These are phyloP conservation scores for Otis tarda DNA, from an alignment of 2,113 vertebrate genomes.

Conservation along the genomic window DNA sequence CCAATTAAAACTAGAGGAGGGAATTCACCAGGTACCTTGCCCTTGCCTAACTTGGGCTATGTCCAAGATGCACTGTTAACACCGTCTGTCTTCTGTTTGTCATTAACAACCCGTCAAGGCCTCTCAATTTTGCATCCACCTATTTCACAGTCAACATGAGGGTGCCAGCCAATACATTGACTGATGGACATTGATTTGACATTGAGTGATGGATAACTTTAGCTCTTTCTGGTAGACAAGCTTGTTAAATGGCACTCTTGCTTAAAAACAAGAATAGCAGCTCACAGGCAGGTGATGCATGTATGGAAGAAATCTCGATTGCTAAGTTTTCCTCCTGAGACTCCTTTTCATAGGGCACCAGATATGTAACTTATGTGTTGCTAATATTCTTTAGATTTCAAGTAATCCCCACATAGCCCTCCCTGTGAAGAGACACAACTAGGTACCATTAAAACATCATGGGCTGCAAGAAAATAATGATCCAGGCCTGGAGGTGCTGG, in stretches of 20 bases:
- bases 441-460: not conserved
- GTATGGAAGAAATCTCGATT: not conserved
- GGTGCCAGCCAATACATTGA: not conserved
- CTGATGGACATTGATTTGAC: not conserved
- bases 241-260: not conserved
- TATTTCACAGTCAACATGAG: not conserved
- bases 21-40: not conserved
- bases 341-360: not conserved
- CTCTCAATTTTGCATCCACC: not conserved
- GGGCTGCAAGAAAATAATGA: not conserved
- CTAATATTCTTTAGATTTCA: not conserved
- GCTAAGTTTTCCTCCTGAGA: not conserved
- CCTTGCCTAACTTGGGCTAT: not conserved
- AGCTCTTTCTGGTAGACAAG: not conserved
- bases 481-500: not conserved
- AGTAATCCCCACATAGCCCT: not conserved
- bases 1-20: not conserved
- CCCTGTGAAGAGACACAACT: not conserved
- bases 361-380: not conserved
- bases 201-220: not conserved
- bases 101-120: not conserved
- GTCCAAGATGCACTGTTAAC: not conserved
- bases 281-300: not conserved
- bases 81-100: not conserved
- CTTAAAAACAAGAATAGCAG: not conserved